Evolutionary conservation across 2,888 invertebrate species (phyloP), one percentile per base, ranked within the genome.

Genomic region (Hesperia comma): DNA sequence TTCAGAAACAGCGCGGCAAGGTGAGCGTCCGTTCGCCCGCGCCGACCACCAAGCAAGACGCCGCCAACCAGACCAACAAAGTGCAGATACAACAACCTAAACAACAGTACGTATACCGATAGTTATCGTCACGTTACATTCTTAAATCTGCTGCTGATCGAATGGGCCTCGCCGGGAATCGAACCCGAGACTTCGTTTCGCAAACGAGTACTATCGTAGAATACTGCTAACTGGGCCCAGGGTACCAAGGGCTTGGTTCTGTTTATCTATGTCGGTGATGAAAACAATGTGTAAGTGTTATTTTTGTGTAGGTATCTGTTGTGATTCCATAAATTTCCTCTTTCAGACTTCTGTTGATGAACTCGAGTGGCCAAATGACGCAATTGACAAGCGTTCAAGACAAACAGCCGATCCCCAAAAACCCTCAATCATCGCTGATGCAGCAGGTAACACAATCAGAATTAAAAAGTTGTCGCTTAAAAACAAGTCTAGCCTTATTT

Each of bases 1-100:
- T 43, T 0, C 26, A 66, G 66, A 96, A 96, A 83, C 95, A 95
- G 67, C 94, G 97, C 19, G 95, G 95, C 61, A 97, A 97, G 84
- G 95, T 95, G 51, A 82, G 84, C 10, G 74, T 90, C 2, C 80
- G 90, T 0, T 94, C 95, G 2, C 96, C 96, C n/a, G 96, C 96
- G 21, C 94, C 96, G 69, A 85, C 95, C 6, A 86, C 92, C 68
- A 96, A 95, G 83, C 95, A 94, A 71, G 96, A 96, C 79, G 96
- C 95, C 0, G 95, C 96, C 6, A 96, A 96, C 84, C 96, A 96
- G 79, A 95, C 95, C 3, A 94, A 87, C 83, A 94, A 87, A 82
- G 89, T 88, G 89, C 91, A 94, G 40, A 77, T 85, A 69, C 91
- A 85, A 64, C 90, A 88, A 63, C 85, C 88, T 0, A 92, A 92